Evolutionary conservation across 1,140 invertebrate genomes (phyloP).

Genomic region (Triops longicaudatus): DNA sequence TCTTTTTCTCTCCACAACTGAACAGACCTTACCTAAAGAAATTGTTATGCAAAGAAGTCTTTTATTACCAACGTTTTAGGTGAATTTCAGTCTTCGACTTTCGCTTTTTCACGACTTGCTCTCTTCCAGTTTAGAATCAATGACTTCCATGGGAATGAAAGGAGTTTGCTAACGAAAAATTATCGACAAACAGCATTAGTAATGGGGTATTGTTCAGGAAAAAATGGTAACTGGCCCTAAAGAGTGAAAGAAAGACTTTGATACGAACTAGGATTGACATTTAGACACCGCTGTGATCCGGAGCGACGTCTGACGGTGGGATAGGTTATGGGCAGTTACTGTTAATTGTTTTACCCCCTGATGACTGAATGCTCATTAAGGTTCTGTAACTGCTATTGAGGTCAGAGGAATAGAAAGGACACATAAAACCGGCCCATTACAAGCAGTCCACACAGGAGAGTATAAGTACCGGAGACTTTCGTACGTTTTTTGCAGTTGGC

Average conservation of each 20-base stretch:
- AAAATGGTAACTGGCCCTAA: background rate
- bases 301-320: background rate
- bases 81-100: no score
- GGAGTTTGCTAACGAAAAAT: background rate
- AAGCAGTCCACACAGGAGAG: background rate
- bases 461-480: background rate
- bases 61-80: no score
- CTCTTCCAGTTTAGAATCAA: background rate
- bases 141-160: background rate
- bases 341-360: background rate
- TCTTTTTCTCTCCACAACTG: no score
- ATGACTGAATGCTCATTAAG: background rate
- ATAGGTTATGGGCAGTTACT: background rate
- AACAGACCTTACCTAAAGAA: no score
- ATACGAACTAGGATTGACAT: background rate
- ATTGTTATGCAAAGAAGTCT: no score
- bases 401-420: background rate
- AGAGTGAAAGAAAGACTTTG: background rate
- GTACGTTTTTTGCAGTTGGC: background rate
- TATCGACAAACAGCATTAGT: background rate
- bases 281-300: background rate
- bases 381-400: background rate
- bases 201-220: no score
- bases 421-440: background rate
- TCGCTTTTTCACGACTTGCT: background rate